These are phyloP conservation scores for Sebastes oblongus DNA, from an alignment of 2,797 vertebrate species.

Conservation along the genomic window DNA sequence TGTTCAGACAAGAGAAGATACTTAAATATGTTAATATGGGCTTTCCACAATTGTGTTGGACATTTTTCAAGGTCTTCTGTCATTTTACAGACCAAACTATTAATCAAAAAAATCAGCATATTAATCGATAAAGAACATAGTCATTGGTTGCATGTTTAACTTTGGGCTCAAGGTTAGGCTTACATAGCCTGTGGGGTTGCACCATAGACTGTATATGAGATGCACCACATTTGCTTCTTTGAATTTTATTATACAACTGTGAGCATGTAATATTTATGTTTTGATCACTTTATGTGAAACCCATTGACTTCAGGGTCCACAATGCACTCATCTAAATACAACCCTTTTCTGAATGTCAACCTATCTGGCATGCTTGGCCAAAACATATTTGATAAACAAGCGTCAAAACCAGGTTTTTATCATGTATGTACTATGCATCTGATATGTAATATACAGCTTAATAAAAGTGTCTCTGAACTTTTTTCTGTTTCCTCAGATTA, in stretches of 20 bases:
- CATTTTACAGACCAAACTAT: background rate
- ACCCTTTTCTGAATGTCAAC: background rate
- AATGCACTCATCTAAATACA: background rate
- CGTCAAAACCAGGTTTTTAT: background rate
- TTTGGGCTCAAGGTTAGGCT: background rate
- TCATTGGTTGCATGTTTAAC: background rate
- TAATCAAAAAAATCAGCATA: background rate
- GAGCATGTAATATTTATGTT: background rate
- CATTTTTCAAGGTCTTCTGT: background rate
- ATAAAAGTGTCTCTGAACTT: conserved; percentile 8
- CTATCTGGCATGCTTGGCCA: background rate
- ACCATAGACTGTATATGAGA: background rate
- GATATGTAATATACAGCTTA: background rate
- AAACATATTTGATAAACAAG: background rate
- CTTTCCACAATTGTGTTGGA: background rate
- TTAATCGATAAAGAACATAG: background rate
- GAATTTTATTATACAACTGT: background rate
- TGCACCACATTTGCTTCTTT: too few relatives aligned
- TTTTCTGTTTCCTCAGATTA: background rate
- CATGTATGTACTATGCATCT: background rate
- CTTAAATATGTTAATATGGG: background rate
- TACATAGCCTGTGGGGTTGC: background rate
- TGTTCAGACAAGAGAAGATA: background rate
- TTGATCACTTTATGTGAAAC: background rate
- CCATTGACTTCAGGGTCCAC: background rate